phyloP scores from a whole-genome alignment of 2,113 vertebrate genomes.

The Piprites chloris region DNA sequence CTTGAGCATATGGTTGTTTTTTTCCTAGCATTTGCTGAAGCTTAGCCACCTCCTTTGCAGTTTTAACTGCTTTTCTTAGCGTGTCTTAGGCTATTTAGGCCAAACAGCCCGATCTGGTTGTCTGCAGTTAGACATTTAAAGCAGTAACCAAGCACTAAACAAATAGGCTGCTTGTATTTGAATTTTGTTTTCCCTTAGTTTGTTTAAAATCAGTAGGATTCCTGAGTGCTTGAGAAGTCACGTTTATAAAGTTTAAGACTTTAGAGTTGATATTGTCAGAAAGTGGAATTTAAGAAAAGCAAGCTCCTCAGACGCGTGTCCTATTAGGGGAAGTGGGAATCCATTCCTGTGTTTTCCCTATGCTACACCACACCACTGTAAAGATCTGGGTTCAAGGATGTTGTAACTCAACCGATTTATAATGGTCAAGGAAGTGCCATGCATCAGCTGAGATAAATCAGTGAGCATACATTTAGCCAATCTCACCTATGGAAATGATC shows the following conservation, averaged over 20 bases:
- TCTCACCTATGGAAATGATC: background rate
- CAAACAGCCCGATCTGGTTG: background rate
- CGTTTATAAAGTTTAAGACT: background rate
- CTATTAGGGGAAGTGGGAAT: background rate
- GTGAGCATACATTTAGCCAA: background rate
- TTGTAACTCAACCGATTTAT: background rate
- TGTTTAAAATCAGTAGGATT: background rate
- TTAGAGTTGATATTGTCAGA: background rate
- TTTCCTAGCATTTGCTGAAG: background rate
- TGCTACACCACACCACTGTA: rapidly evolving
- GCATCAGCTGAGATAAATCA: background rate
- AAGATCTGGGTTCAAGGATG: background rate
- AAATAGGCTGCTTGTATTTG: background rate
- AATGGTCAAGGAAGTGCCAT: background rate
- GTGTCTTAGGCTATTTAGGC: background rate
- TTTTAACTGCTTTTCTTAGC: constrained; percentile 13
- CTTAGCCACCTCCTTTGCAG: constrained; percentile 31
- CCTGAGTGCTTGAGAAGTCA: background rate
- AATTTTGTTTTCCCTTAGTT: background rate
- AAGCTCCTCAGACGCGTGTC: background rate
- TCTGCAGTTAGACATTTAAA: background rate
- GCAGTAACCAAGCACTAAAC: background rate
- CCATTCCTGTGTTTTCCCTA: rapidly evolving
- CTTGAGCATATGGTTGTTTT: background rate
- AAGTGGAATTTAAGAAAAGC: background rate